phyloP scores from a whole-genome alignment of 1,140 invertebrate genomes.

The Radopholus similis region DNA sequence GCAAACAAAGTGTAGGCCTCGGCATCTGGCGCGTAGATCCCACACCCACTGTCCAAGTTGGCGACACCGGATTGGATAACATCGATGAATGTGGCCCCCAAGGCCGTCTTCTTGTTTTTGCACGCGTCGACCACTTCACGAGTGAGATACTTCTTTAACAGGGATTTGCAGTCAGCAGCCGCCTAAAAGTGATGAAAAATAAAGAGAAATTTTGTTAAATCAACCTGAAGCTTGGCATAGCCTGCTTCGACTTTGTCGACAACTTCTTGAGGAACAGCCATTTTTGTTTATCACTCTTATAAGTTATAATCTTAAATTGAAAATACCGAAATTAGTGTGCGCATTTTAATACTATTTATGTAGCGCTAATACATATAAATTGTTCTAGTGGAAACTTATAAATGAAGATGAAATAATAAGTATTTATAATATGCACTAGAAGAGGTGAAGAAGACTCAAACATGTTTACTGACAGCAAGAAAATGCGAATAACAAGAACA shows the following conservation, averaged over 20 bases:
- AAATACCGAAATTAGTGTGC: too few species aligned
- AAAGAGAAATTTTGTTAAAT: not conserved
- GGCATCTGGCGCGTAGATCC: constrained; percentile 88
- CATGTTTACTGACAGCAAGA: too few species aligned
- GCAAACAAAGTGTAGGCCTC: constrained; percentile 84
- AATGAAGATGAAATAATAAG: too few species aligned
- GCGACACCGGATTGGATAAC: constrained; percentile 68
- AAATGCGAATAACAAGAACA: too few species aligned
- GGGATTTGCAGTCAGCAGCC: constrained; percentile 59
- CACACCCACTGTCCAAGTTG: constrained; percentile 72
- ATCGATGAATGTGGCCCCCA: constrained; percentile 57
- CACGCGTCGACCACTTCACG: constrained; percentile 59
- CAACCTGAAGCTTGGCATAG: constrained; percentile 64
- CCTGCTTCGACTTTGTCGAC: constrained; percentile 77
- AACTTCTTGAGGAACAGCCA: constrained; percentile 42
- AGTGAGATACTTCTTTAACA: constrained; percentile 61
- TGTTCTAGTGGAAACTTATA: too few species aligned
- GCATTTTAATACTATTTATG: too few species aligned
- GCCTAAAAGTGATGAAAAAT: constrained; percentile 27
- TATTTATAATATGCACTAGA: too few species aligned
- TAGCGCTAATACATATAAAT: too few species aligned
- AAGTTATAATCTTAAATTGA: too few species aligned
- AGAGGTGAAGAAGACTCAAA: too few species aligned
- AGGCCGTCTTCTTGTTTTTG: constrained; percentile 57
- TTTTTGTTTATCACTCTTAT: too few species aligned